Base-by-base conservation (phyloP, 2,797 vertebrate species). In the Sebastes cheni region DNA sequence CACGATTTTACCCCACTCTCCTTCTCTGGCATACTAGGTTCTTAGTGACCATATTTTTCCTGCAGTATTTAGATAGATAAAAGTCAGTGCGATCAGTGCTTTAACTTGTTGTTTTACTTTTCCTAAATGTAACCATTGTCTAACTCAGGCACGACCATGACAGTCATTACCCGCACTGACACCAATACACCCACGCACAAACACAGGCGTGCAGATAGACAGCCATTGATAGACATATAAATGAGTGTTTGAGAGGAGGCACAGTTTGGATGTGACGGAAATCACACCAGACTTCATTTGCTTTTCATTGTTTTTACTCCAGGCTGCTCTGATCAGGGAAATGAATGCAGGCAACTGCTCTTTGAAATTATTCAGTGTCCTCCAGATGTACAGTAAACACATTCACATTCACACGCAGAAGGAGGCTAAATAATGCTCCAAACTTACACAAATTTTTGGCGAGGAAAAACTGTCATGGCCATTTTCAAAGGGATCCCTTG, bases 61-160 rank as follows among this genome's bases (percentile, higher is more conserved):
- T 52, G 2, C 36, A 72, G 60, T 67, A 32, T 65, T 74, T 81
- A 68, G 42, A 8, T 23, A 67, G 6, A 60, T 34, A 69, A 46
- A 74, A 36, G 22, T 65, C 22, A n/a, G 20, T 13, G 3, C 2
- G 39, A 58, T 50, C 22, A 55, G 1, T 64, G 25, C 3, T 67
- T 68, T 39, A 36, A 58, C 3, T 42, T 61, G 39, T 82, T 54
- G 10, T 46, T 50, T 86, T 22, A 70, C 59, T 55, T 85, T 83
- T 65, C 62, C 54, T 68, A 25, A 20, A 42, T 55, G 27, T 80
- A 36, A 36, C 30, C 25, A 42, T 52, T 61, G 60, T 61, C 16
- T 55, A n/a, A 70, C 20, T 60, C 42, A 29, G 36, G 3, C 32
- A 39, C 12, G 12, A 30, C 52, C 71, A 60, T 34, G 42, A n/a